Conservation (phyloP, 2,113 vertebrate species). For the Clarias batrachus region DNA sequence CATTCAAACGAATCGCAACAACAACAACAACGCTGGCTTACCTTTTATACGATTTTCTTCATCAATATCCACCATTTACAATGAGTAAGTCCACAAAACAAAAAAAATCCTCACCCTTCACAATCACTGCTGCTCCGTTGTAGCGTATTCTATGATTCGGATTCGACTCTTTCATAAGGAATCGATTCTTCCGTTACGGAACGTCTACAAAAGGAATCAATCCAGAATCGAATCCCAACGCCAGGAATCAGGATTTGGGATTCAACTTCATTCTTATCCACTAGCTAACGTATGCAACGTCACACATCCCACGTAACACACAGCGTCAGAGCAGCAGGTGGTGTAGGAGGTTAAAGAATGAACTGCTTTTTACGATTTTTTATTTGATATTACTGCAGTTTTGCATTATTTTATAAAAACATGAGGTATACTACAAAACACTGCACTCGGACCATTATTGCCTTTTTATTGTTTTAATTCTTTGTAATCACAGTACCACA, state of each 20-base stretch:
- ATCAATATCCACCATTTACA: slow-evolving; percentile 16
- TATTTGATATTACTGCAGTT: background rate
- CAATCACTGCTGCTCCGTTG: slow-evolving; percentile 1
- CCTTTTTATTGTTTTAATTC: background rate
- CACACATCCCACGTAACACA: slow-evolving; percentile 9
- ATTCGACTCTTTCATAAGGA: background rate
- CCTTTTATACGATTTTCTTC: slow-evolving; percentile 38
- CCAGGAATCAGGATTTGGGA: no score
- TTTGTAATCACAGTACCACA: background rate
- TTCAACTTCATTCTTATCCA: background rate
- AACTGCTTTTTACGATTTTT: no score
- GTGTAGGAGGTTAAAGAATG: background rate
- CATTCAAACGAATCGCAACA: background rate
- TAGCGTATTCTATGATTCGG: background rate
- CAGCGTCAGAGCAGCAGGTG: background rate
- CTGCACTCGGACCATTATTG: background rate
- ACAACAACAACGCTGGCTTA: slow-evolving; percentile 4
- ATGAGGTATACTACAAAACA: background rate
- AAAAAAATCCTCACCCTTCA: background rate
- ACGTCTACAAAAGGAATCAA: background rate
- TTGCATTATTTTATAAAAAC: background rate
- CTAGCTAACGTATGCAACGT: slow-evolving; percentile 28
- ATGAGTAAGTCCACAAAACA: background rate
- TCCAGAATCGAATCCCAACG: background rate
- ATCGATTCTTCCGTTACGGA: background rate